Percentiles rank a stretch among this genome's conserved stretches.
Evolutionary conservation across 2,888 invertebrate species (phyloP).

Genomic region (Melinopterus prodromus): DNA sequence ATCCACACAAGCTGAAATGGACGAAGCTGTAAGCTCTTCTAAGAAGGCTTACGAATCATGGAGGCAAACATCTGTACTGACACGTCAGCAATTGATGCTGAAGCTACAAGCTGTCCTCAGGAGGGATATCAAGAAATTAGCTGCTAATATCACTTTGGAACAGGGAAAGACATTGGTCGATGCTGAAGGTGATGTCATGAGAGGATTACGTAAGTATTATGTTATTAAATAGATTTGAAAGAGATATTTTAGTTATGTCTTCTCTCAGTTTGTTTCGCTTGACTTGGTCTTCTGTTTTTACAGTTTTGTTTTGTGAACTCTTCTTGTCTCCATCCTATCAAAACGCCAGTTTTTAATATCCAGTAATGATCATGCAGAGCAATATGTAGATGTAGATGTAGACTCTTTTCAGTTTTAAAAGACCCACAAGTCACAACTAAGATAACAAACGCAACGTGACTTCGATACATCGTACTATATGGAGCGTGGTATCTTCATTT

Average conservation of each 20-base stretch:
- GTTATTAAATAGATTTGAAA: slow-evolving; percentile 47
- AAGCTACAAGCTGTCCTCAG: slow-evolving; percentile 85
- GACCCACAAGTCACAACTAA: too few relatives aligned
- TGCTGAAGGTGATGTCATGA: slow-evolving; percentile 97
- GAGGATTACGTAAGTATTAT: slow-evolving; percentile 97
- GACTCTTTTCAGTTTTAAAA: too few relatives aligned
- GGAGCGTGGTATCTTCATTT: too few relatives aligned
- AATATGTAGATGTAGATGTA: too few relatives aligned
- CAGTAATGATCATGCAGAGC: too few relatives aligned
- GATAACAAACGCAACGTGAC: too few relatives aligned
- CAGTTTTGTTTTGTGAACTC: background rate
- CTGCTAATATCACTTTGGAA: slow-evolving; percentile 91
- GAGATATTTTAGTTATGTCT: background rate
- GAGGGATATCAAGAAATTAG: slow-evolving; percentile 87
- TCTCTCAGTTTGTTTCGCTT: slow-evolving; percentile 6
- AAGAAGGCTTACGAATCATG: slow-evolving; percentile 80
- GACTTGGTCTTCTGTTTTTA: background rate
- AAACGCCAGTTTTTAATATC: too few relatives aligned
- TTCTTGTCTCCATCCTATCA: too few relatives aligned
- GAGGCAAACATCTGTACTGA: slow-evolving; percentile 91
- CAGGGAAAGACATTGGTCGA: slow-evolving; percentile 98
- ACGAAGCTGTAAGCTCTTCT: slow-evolving; percentile 85
- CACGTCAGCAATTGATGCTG: slow-evolving; percentile 79
- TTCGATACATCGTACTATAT: too few relatives aligned
- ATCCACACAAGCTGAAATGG: slow-evolving; percentile 88